Evolutionary conservation across 2,113 vertebrate species (phyloP).

Genomic region (Ardeotis arabs): DNA sequence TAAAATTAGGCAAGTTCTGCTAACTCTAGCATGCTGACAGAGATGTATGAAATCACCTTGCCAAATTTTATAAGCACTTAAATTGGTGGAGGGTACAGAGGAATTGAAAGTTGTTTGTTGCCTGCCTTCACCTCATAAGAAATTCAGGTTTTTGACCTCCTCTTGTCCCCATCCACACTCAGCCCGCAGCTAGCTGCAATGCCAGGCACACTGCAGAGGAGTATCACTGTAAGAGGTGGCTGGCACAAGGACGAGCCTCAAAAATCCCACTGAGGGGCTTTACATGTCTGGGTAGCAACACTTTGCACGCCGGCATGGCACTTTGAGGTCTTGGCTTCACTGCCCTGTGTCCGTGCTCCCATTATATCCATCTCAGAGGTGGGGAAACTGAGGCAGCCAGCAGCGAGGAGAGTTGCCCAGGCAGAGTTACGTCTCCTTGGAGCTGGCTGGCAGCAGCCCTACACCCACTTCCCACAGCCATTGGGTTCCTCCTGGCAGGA

Average conservation of each 20-base stretch:
- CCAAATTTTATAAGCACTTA: background rate
- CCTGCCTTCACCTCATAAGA: background rate
- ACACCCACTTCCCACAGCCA: background rate
- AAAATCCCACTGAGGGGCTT: background rate
- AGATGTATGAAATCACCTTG: background rate
- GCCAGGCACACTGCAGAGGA: background rate
- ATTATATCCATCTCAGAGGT: background rate
- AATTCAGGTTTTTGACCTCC: background rate
- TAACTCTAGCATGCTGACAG: background rate
- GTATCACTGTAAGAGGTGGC: background rate
- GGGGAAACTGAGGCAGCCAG: background rate
- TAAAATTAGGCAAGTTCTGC: background rate
- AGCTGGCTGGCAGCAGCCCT: background rate
- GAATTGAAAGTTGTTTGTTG: background rate
- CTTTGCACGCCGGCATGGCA: background rate
- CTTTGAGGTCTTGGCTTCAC: background rate
- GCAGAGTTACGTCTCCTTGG: background rate
- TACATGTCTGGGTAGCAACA: background rate
- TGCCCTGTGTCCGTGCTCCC: background rate
- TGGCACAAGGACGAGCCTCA: background rate
- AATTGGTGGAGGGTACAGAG: rapidly evolving
- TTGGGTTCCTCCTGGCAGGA: background rate
- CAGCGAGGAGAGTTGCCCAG: background rate
- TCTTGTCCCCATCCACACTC: background rate
- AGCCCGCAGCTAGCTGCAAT: background rate